Evolutionary conservation across 2,113 vertebrate species (phyloP).

Genomic region (pig (Sus scrofa)): DNA sequence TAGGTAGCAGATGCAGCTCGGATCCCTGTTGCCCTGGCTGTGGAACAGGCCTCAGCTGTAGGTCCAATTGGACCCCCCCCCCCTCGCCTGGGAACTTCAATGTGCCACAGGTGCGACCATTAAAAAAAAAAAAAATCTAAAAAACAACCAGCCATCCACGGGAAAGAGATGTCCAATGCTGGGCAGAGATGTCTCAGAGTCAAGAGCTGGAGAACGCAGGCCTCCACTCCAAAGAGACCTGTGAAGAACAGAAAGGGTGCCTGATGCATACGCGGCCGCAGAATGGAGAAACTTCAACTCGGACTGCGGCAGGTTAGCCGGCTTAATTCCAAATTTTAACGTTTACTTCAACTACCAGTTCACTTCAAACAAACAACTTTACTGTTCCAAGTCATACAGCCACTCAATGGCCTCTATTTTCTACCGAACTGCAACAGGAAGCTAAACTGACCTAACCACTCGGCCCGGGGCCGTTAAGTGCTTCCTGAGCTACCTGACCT

Average conservation of each 20-base stretch:
- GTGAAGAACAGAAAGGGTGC: neutral
- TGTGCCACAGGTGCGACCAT: too few relatives aligned
- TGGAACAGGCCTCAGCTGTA: too few relatives aligned
- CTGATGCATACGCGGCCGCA: fast-evolving
- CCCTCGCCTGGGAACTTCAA: too few relatives aligned
- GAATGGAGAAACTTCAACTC: neutral
- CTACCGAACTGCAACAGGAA: neutral
- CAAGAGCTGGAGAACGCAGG: neutral
- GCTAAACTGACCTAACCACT: neutral
- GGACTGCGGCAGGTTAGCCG: neutral
- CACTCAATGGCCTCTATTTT: neutral
- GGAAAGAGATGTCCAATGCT: neutral
- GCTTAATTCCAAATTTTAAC: neutral
- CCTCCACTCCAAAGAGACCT: neutral
- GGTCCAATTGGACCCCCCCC: too few relatives aligned
- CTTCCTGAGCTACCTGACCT: neutral
- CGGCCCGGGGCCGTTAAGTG: neutral
- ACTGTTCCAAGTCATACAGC: neutral
- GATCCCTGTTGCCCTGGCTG: too few relatives aligned
- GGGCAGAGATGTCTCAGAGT: neutral
- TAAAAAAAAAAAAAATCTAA: neutral
- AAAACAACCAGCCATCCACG: neutral
- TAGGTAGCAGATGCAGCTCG: too few relatives aligned
- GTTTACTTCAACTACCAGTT: neutral
- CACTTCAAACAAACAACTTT: neutral